Evolutionary conservation across 2,113 vertebrate species (phyloP).

Genomic region (Aphyosemion australe): DNA sequence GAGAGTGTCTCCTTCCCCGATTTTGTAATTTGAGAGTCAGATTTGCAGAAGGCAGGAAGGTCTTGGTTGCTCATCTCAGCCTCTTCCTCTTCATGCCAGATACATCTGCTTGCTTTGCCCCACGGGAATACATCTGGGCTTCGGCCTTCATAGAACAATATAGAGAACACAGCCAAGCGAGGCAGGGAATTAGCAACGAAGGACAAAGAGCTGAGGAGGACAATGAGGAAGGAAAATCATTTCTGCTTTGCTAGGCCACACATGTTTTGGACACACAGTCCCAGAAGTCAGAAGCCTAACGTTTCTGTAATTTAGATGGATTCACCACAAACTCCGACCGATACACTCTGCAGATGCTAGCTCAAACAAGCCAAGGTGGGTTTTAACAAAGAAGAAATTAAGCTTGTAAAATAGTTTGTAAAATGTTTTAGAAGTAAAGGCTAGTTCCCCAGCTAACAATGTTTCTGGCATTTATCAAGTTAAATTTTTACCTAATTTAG

Average conservation of each 20-base stretch:
- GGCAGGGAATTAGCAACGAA: too few species aligned
- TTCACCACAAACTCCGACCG: too few species aligned
- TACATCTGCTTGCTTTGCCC: constrained; percentile 53
- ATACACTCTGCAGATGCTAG: too few species aligned
- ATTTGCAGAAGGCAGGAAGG: constrained; percentile 34
- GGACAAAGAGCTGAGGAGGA: constrained; percentile 8
- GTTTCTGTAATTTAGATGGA: constrained; percentile 23
- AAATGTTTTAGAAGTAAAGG: too few species aligned
- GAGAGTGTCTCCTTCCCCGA: not conserved
- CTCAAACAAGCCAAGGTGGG: not conserved
- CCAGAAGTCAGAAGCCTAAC: not conserved
- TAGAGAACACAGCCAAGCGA: constrained; percentile 22
- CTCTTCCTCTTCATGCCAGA: constrained; percentile 43
- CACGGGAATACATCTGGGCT: constrained; percentile 77
- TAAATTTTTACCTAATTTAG: too few species aligned
- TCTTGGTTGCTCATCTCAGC: constrained; percentile 37
- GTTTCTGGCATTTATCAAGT: too few species aligned
- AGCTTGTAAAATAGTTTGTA: too few species aligned
- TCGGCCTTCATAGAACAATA: constrained; percentile 68
- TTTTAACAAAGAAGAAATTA: too few species aligned
- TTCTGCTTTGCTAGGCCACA: constrained; percentile 66
- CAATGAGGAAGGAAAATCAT: constrained; percentile 29
- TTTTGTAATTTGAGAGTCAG: constrained; percentile 37
- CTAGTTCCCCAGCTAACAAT: too few species aligned
- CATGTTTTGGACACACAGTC: constrained; percentile 36